phyloP scores from a whole-genome alignment of 2,888 invertebrate species.

The Plusia festucae region DNA sequence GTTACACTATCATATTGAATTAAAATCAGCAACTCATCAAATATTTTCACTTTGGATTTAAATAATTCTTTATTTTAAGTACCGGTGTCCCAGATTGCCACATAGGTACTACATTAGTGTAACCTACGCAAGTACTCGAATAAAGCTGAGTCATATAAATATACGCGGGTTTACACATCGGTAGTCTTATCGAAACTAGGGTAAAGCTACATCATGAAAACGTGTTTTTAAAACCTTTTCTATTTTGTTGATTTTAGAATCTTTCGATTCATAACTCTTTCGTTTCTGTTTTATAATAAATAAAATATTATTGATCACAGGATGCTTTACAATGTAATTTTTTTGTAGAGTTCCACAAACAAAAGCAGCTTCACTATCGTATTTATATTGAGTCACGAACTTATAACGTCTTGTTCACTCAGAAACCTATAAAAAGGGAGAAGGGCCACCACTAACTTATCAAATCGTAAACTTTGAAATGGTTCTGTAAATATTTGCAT shows the following conservation, averaged over 20 bases:
- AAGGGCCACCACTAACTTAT: neutral
- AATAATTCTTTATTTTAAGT: neutral
- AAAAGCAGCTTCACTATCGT: neutral
- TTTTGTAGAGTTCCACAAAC: neutral
- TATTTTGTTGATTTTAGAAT: neutral
- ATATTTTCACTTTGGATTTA: neutral
- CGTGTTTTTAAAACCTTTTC: neutral
- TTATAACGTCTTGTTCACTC: conserved; percentile 4
- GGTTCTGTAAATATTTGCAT: conserved; percentile 2
- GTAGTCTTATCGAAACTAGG: conserved; percentile 28
- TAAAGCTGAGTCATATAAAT: conserved; percentile 3
- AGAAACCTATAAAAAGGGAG: conserved; percentile 6
- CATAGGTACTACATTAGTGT: neutral
- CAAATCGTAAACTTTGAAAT: conserved; percentile 9
- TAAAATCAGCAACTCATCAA: neutral
- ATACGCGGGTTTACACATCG: conserved; percentile 8
- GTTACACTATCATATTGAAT: neutral
- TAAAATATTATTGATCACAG: too few species aligned
- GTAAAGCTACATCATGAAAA: conserved; percentile 19
- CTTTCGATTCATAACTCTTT: too few species aligned
- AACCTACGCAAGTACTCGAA: neutral
- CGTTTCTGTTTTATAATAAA: too few species aligned
- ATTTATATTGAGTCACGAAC: neutral
- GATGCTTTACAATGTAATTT: neutral
- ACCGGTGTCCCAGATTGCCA: neutral